These are phyloP conservation scores for Bettongia penicillata DNA, from an alignment of 2,113 vertebrate genomes.

Conservation along the genomic window DNA sequence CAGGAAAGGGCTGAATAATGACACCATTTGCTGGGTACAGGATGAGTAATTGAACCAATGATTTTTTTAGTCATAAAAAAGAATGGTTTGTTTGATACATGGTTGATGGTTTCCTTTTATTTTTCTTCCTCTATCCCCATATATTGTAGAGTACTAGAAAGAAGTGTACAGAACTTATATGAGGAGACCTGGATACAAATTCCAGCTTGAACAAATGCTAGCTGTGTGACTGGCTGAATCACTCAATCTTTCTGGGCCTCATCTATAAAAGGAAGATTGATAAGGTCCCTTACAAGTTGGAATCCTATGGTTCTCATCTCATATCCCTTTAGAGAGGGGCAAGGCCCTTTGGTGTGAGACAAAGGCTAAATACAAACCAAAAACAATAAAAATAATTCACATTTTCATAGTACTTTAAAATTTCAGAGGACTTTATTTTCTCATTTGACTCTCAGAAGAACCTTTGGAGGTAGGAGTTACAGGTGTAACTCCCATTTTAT, in stretches of 20 bases:
- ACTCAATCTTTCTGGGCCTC: neutral
- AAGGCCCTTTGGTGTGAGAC: neutral
- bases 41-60: neutral
- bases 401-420: neutral
- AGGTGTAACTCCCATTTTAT: neutral
- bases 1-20: neutral
- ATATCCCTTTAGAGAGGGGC: neutral
- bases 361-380: neutral
- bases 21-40: neutral
- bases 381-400: neutral
- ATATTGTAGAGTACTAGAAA: neutral
- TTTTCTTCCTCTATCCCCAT: neutral
- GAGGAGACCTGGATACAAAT: neutral
- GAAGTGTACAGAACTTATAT: neutral
- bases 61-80: slow-evolving; percentile 16
- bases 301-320: neutral
- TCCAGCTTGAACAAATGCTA: neutral
- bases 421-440: neutral
- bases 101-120: neutral
- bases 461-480: neutral
- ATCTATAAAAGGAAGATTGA: neutral
- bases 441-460: neutral
- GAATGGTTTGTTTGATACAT: slow-evolving; percentile 20
- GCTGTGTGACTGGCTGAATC: neutral
- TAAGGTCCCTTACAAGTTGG: neutral